Evolutionary conservation across 2,888 invertebrate genomes (phyloP).

Genomic region (Tenthredo amoena): DNA sequence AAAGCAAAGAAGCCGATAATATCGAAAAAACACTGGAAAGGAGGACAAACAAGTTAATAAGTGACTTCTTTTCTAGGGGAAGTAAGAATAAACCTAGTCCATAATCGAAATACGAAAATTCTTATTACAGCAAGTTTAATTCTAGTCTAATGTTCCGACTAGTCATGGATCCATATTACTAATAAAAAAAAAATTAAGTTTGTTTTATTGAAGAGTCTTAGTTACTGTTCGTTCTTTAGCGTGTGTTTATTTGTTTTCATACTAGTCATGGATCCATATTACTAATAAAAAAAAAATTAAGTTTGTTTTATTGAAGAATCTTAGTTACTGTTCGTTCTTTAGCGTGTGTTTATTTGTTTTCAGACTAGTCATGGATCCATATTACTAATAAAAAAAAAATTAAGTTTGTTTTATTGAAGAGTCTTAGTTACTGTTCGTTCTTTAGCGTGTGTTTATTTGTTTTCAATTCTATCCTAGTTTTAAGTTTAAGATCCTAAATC

Average conservation of each 20-base stretch:
- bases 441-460: conserved; percentile 1
- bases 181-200: background rate
- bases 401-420: conserved; percentile 9
- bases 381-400: background rate
- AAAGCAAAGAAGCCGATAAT: background rate
- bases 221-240: conserved; percentile 3
- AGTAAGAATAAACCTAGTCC: conserved; percentile 15
- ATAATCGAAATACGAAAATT: background rate
- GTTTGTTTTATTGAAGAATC: conserved; percentile 2
- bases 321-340: conserved; percentile 2
- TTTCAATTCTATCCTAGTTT: background rate
- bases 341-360: conserved; percentile 1
- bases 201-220: conserved; percentile 3
- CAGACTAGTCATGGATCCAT: background rate
- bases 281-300: background rate
- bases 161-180: background rate
- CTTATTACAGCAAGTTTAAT: background rate
- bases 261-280: too few relatives aligned
- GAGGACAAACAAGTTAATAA: conserved; percentile 29
- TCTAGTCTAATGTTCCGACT: background rate
- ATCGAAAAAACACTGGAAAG: conserved; percentile 34
- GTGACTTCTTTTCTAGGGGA: conserved; percentile 16
- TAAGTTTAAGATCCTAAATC: background rate
- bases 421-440: background rate
- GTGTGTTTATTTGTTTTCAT: background rate